phyloP scores from a whole-genome alignment of 2,113 vertebrate species.

The Centropristis striata region DNA sequence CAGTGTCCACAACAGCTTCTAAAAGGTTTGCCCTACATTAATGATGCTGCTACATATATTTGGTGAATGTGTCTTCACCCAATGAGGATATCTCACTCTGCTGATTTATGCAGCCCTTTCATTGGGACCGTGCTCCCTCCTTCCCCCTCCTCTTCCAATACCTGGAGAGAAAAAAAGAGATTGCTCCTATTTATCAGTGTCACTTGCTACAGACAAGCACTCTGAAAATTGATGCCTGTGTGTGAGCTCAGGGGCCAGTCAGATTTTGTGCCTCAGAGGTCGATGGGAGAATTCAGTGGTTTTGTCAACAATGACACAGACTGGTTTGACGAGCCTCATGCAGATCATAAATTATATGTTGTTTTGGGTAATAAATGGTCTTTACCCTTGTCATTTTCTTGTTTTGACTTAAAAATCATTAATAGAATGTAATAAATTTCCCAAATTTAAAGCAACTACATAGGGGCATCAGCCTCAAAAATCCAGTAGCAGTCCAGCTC shows the following conservation, averaged over 20 bases:
- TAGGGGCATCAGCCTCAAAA: too few species aligned
- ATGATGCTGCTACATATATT: slow-evolving; percentile 30
- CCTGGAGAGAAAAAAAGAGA: slow-evolving; percentile 45
- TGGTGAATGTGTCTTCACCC: slow-evolving; percentile 28
- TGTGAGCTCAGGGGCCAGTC: slow-evolving; percentile 46
- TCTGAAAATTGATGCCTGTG: slow-evolving; percentile 64
- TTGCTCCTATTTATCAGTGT: slow-evolving; percentile 81
- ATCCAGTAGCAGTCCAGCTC: too few species aligned
- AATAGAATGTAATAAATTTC: neutral
- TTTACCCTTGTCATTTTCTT: neutral
- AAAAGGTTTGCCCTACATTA: neutral
- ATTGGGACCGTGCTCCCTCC: slow-evolving; percentile 19
- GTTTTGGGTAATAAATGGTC: neutral
- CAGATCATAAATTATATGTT: neutral
- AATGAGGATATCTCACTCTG: slow-evolving; percentile 41
- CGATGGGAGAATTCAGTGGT: neutral
- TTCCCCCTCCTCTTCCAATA: slow-evolving; percentile 28
- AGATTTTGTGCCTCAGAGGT: slow-evolving; percentile 35
- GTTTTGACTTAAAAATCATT: neutral
- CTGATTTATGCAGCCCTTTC: slow-evolving; percentile 61
- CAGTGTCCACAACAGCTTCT: slow-evolving; percentile 15
- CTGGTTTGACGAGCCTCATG: slow-evolving; percentile 9
- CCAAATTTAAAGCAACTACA: neutral
- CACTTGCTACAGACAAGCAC: slow-evolving; percentile 57
- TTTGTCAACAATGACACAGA: slow-evolving; percentile 20